Evolutionary conservation across 2,113 vertebrate species (phyloP).

Genomic region (Seriola rivoliana): DNA sequence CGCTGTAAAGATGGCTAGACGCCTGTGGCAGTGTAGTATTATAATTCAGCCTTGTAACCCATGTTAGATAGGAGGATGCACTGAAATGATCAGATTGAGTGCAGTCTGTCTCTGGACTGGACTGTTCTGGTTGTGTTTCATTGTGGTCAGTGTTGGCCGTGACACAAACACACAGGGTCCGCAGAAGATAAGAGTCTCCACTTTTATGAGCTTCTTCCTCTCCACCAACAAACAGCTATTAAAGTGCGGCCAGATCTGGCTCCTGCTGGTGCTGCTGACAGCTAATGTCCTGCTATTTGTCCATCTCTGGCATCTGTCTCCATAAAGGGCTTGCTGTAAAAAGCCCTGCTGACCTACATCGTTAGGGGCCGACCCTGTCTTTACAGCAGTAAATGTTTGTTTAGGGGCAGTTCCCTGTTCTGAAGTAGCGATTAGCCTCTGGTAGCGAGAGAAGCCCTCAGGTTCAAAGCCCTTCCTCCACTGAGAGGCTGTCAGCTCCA

Average conservation of each 20-base stretch:
- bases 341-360: constrained; percentile 71
- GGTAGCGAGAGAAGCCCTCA: constrained; percentile 73
- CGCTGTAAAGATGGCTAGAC: constrained; percentile 21
- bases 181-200: constrained; percentile 76
- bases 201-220: constrained; percentile 80
- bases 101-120: constrained; percentile 38
- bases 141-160: constrained; percentile 54
- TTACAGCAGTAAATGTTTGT: constrained; percentile 81
- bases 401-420: constrained; percentile 71
- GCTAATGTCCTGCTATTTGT: constrained; percentile 82
- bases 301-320: constrained; percentile 78
- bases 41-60: constrained; percentile 19
- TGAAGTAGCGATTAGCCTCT: constrained; percentile 78
- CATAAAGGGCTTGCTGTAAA: constrained; percentile 75
- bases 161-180: constrained; percentile 67
- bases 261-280: constrained; percentile 76
- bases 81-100: constrained; percentile 53
- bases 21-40: not conserved
- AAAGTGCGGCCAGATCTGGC: constrained; percentile 74
- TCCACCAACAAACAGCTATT: constrained; percentile 77
- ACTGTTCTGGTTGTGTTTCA: constrained; percentile 41
- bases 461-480: constrained; percentile 79
- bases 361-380: constrained; percentile 77
- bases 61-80: constrained; percentile 42
- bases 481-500: constrained; percentile 78